Conservation (phyloP, 30 jellyfish, hydroid and myxozoan genomes). For the Catostylus mosaicus region DNA sequence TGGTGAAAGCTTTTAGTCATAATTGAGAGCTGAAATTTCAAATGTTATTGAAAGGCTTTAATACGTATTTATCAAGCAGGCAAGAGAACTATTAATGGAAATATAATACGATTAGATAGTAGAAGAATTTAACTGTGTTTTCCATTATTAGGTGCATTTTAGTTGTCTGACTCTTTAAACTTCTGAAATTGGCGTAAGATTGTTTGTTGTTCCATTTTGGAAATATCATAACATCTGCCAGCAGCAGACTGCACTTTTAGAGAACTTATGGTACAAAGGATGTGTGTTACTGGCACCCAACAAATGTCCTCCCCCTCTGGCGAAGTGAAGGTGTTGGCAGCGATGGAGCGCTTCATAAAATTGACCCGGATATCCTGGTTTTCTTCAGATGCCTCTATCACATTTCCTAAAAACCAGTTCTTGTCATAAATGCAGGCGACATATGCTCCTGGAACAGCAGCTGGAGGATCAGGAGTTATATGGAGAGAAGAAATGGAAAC, state of each 20-base stretch:
- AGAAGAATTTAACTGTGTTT: neutral
- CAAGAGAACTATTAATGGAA: neutral
- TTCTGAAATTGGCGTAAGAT: neutral
- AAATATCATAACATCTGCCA: constrained; percentile 8
- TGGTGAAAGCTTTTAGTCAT: neutral
- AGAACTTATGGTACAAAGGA: neutral
- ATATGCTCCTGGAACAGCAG: constrained; percentile 39
- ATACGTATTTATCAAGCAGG: neutral
- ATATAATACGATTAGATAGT: neutral
- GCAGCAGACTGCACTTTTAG: constrained; percentile 21
- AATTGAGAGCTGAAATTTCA: neutral
- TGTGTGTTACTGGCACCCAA: constrained; percentile 35
- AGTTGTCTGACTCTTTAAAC: neutral
- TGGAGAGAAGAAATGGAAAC: constrained; percentile 6
- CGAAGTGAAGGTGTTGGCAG: constrained; percentile 16
- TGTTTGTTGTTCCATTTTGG: neutral
- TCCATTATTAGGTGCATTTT: neutral
- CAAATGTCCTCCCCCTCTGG: constrained; percentile 14
- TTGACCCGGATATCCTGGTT: constrained; percentile 51
- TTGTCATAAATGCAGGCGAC: constrained; percentile 55
- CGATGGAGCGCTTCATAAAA: constrained; percentile 33
- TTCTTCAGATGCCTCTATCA: constrained; percentile 34
- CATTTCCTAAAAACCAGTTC: constrained; percentile 32
- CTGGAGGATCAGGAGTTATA: constrained; percentile 13
- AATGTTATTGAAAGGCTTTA: neutral